Evolutionary conservation across 1,140 invertebrate genomes (phyloP).

Genomic region (Catajapyx aquilonaris): DNA sequence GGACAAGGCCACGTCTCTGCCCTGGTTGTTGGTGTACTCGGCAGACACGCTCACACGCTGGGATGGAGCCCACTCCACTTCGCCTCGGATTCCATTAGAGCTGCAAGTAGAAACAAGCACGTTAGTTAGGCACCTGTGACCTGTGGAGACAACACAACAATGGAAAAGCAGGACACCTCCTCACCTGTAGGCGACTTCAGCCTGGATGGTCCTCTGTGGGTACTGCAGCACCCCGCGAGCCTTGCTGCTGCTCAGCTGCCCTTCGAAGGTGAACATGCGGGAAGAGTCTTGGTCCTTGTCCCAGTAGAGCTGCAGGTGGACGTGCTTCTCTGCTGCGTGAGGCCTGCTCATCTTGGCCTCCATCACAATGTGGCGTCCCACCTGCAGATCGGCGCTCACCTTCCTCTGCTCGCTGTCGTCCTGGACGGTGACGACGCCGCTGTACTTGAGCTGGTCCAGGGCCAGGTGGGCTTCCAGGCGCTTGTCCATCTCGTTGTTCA

Average conservation of each 20-base stretch:
- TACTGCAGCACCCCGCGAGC: slow-evolving; percentile 5
- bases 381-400: slow-evolving; percentile 8
- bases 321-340: neutral
- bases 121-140: neutral
- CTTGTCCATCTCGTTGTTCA: too few relatives aligned
- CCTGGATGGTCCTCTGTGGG: slow-evolving; percentile 3
- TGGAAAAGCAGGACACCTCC: neutral
- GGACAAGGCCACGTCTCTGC: neutral
- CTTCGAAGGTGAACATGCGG: slow-evolving; percentile 4
- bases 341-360: slow-evolving; percentile 9
- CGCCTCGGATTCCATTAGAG: neutral
- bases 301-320: slow-evolving; percentile 6
- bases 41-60: slow-evolving; percentile 1
- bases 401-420: slow-evolving; percentile 6
- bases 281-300: slow-evolving; percentile 7
- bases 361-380: slow-evolving; percentile 7
- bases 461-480: slow-evolving; percentile 11
- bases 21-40: neutral
- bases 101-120: neutral
- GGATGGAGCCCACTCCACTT: slow-evolving; percentile 6
- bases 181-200: slow-evolving; percentile 1
- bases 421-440: slow-evolving; percentile 7
- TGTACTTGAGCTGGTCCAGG: slow-evolving; percentile 12
- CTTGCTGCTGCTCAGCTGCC: neutral
- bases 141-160: neutral